Base-by-base conservation (phyloP, 2,797 vertebrate genomes). In the Danio aesculapii region DNA sequence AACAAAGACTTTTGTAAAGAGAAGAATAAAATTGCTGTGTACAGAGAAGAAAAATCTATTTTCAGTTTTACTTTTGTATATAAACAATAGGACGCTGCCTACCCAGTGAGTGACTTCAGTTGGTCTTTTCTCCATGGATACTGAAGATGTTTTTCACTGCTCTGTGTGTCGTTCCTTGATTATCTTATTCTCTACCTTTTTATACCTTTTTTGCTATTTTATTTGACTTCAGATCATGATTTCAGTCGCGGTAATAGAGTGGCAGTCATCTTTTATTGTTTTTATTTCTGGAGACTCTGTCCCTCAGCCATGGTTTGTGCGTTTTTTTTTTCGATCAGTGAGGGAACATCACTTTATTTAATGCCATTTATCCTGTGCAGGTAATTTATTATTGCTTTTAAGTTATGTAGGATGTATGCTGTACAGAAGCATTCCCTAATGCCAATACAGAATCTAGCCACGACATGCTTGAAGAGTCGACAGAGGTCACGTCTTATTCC, bases 31-130 rank as follows among this genome's bases (percentile, higher is more conserved):
- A 94, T 94, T 94, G 95, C 97, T 94, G 95, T 98, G 97, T 99
- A 99, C 97, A 99, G 98, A 99, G 97, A 99, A 98, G 96, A 99
- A 96, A 88, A 98, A 97, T 99, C 96, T 99, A 99, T 99, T 99
- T 99, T 99, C 96, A 97, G 97, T 98, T 98, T 97, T 97, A 99
- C 96, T 97, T 98, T 97, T 99, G 98, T 99, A 99, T 96, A 99
- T 98, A 98, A 97, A 98, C 95, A 93, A 83, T 95, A 95, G 96
- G 95, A 97, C 96, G 81, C 92, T 95, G 95, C 95, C 94, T 96
- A 95, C 94, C 93, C 96, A 90, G 94, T 96, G 94, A 94, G 94
- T 94, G 92, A 92, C 95, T 96, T 97, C 94, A 94, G 94, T 95
- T 95, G 88, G 92, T 95, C 95, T 96, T 95, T 96, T 96, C 91